phyloP scores from a whole-genome alignment of 2,113 vertebrate species.

The Carassius auratus region DNA sequence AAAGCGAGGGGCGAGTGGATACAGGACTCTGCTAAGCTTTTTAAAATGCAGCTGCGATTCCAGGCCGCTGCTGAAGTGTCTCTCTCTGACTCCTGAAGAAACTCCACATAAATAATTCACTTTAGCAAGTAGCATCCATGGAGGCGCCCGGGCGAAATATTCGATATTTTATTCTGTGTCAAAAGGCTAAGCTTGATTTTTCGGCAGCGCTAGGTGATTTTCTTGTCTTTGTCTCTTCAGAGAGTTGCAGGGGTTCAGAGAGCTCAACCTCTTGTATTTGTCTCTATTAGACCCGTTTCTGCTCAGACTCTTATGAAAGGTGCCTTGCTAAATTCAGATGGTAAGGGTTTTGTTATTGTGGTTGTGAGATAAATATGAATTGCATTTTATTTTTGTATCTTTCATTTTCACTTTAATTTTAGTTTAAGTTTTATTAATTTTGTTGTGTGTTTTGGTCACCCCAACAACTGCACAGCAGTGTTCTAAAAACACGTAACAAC shows the following conservation, averaged over 20 bases:
- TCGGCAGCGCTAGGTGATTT: slow-evolving; percentile 50
- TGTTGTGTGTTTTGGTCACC: no score
- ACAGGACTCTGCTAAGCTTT: slow-evolving; percentile 37
- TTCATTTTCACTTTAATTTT: no score
- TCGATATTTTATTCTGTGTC: slow-evolving; percentile 76
- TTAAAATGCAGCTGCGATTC: slow-evolving; percentile 56
- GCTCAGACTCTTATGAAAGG: neutral
- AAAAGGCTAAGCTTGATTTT: slow-evolving; percentile 74
- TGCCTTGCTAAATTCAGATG: neutral
- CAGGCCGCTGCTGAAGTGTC: slow-evolving; percentile 61
- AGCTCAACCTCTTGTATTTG: neutral
- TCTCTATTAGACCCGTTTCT: neutral
- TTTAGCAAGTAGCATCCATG: slow-evolving; percentile 55
- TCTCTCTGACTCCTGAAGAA: slow-evolving; percentile 65
- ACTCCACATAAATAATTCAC: slow-evolving; percentile 76
- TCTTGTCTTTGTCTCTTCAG: slow-evolving; percentile 3
- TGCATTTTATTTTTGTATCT: no score
- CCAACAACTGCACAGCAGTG: no score
- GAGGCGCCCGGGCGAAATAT: slow-evolving; percentile 62
- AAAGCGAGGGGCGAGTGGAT: neutral
- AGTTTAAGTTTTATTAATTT: no score
- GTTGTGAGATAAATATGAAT: no score
- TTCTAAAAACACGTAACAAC: no score
- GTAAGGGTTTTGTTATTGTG: neutral
- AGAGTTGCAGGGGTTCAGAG: neutral